These are phyloP conservation scores for Sandelia bainsii DNA, from an alignment of 2,797 vertebrate genomes.

Conservation along the genomic window DNA sequence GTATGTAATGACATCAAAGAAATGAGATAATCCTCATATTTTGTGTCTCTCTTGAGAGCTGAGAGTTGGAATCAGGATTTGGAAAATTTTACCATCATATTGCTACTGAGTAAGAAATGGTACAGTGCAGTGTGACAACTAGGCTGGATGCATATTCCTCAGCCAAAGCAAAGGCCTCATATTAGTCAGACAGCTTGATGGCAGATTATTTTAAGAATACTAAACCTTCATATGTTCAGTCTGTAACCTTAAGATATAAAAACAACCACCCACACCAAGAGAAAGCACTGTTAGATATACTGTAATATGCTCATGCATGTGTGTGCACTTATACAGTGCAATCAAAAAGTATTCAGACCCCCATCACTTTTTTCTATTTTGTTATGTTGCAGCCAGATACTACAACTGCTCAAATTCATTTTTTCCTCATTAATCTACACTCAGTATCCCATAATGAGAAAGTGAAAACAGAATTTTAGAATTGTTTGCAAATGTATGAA, in stretches of 20 bases:
- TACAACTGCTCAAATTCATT: too few species aligned
- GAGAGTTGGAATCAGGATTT: conserved; percentile 55
- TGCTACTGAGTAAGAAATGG: conserved; percentile 53
- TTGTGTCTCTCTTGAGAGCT: conserved; percentile 38
- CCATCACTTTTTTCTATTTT: too few species aligned
- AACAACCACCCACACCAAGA: conserved; percentile 14
- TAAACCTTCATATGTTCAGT: conserved; percentile 28
- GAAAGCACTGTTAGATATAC: not conserved
- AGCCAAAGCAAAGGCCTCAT: conserved; percentile 41
- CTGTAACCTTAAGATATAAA: conserved; percentile 34
- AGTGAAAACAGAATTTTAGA: too few species aligned
- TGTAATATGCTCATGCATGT: not conserved
- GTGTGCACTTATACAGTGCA: too few species aligned
- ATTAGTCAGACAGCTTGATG: conserved; percentile 46
- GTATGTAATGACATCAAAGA: conserved; percentile 68
- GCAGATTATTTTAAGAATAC: conserved; percentile 46
- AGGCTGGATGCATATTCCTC: conserved; percentile 48
- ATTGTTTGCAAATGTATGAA: too few species aligned
- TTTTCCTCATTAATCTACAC: too few species aligned
- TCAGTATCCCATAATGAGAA: too few species aligned
- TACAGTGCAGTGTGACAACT: conserved; percentile 56
- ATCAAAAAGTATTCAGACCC: too few species aligned
- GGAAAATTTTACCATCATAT: conserved; percentile 59
- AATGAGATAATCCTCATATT: conserved; percentile 49
- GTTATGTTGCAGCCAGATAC: too few species aligned